Conservation (phyloP, 2,888 invertebrate species). For the Drosophila nr. medialis region DNA sequence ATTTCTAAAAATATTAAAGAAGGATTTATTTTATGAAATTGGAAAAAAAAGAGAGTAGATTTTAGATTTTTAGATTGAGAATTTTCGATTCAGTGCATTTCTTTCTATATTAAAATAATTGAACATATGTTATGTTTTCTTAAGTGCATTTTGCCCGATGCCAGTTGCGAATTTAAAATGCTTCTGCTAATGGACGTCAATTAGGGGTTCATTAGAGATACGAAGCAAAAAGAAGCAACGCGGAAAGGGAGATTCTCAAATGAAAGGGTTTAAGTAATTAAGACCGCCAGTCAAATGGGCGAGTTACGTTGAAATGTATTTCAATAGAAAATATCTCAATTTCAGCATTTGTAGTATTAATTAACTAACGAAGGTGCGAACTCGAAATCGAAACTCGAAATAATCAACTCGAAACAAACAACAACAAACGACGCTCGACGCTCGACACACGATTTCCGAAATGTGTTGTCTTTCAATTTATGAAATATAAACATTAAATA, state of each 20-base stretch:
- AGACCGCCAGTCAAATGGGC: background rate
- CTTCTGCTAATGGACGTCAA: slow-evolving; percentile 6
- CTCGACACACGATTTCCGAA: background rate
- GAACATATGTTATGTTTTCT: background rate
- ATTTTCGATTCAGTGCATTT: background rate
- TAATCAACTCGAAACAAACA: background rate
- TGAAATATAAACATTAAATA: background rate
- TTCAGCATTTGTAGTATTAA: slow-evolving; percentile 5
- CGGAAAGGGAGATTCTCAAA: background rate
- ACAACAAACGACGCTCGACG: background rate
- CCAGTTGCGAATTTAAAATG: background rate
- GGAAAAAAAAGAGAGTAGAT: background rate
- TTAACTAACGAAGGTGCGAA: background rate
- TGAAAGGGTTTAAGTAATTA: slow-evolving; percentile 3
- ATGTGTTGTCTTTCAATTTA: background rate
- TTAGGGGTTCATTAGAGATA: background rate
- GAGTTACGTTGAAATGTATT: background rate
- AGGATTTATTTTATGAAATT: background rate
- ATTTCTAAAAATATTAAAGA: background rate
- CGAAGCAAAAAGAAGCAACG: background rate
- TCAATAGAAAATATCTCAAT: slow-evolving; percentile 8
- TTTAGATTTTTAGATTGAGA: no score
- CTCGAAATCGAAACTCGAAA: background rate
- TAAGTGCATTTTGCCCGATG: background rate
- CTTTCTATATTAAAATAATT: background rate